phyloP scores from a whole-genome alignment of 2,888 invertebrate genomes.

The Rhodophaea formosa region DNA sequence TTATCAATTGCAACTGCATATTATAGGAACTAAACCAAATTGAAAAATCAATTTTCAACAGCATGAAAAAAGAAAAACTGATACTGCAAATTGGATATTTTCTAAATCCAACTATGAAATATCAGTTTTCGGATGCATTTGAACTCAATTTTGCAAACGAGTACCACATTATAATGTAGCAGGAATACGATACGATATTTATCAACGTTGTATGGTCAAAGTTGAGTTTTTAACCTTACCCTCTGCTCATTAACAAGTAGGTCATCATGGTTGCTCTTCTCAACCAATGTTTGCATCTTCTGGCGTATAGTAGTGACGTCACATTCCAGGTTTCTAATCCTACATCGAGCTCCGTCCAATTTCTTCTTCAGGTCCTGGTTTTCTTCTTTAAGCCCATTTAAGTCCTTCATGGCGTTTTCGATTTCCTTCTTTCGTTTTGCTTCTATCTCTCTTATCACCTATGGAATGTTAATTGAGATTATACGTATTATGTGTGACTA shows the following conservation, averaged over 20 bases:
- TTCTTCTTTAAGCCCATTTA: slow-evolving; percentile 75
- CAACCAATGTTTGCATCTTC: slow-evolving; percentile 81
- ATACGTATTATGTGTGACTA: background rate
- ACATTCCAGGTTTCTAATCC: slow-evolving; percentile 85
- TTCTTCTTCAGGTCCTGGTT: slow-evolving; percentile 83
- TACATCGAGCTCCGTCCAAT: slow-evolving; percentile 84
- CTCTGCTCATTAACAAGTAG: slow-evolving; percentile 83
- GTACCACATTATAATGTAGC: too few relatives aligned
- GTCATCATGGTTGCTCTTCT: slow-evolving; percentile 84
- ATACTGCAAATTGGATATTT: too few relatives aligned
- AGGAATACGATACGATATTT: too few relatives aligned
- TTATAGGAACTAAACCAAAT: too few relatives aligned
- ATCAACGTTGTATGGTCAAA: too few relatives aligned
- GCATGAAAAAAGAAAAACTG: too few relatives aligned
- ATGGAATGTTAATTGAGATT: background rate
- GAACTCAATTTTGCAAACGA: background rate
- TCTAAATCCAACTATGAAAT: too few relatives aligned
- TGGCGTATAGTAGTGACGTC: slow-evolving; percentile 81
- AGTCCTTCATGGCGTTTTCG: slow-evolving; percentile 82
- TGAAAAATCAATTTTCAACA: too few relatives aligned
- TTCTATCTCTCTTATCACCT: slow-evolving; percentile 78
- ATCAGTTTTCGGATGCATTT: too few relatives aligned
- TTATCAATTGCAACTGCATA: too few relatives aligned
- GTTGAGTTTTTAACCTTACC: slow-evolving; percentile 46
- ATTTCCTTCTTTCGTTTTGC: slow-evolving; percentile 79